Percentiles rank a stretch among this genome's conserved stretches.
These are phyloP conservation scores for Himalopsyche japonica DNA, from an alignment of 2,888 invertebrate genomes.

Conservation along the genomic window DNA sequence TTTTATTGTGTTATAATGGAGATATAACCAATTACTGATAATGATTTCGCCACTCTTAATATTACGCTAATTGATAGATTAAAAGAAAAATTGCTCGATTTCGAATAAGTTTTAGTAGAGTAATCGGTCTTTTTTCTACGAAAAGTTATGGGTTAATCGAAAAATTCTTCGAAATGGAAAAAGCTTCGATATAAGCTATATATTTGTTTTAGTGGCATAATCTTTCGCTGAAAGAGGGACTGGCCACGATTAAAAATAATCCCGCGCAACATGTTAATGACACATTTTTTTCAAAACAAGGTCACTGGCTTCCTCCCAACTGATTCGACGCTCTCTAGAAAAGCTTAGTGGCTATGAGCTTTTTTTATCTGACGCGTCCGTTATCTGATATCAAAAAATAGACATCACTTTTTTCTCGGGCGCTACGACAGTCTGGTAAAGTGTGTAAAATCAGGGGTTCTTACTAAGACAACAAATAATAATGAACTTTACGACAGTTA, in stretches of 20 bases:
- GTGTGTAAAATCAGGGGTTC: background rate
- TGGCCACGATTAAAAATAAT: conserved; percentile 31
- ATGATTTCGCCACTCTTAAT: too few relatives aligned
- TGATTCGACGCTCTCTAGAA: conserved; percentile 4
- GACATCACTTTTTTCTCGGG: background rate
- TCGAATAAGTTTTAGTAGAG: too few relatives aligned
- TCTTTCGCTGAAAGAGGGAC: background rate
- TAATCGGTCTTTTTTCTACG: background rate
- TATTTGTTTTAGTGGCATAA: background rate
- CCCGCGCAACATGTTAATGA: conserved; percentile 37
- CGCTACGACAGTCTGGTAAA: background rate
- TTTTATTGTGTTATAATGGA: too few relatives aligned
- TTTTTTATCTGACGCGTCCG: background rate
- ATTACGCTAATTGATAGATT: too few relatives aligned
- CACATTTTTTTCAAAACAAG: conserved; percentile 37
- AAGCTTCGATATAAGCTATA: background rate
- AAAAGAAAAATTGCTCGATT: too few relatives aligned
- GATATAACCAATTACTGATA: too few relatives aligned
- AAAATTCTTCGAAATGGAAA: background rate
- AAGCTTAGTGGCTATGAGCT: background rate
- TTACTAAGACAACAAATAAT: too few relatives aligned
- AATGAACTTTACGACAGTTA: too few relatives aligned
- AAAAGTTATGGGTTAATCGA: too few relatives aligned
- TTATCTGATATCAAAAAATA: background rate
- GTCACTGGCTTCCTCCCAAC: conserved; percentile 32